Conservation (phyloP, 64 coral and sea anemone species). For the Actinia equina region DNA sequence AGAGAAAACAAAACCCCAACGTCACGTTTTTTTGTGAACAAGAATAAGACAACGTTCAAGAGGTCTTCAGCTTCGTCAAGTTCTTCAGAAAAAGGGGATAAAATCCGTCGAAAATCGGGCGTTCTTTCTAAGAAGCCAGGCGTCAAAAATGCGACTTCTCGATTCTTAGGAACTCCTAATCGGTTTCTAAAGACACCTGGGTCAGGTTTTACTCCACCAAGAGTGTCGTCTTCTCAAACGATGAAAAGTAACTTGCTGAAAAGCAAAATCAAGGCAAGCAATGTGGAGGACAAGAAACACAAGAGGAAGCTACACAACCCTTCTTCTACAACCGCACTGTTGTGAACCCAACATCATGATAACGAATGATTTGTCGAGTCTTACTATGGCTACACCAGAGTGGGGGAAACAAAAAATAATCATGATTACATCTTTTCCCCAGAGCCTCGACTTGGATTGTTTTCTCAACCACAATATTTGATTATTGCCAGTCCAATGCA, state of each 20-base stretch:
- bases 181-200: conserved; percentile 16
- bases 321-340: background rate
- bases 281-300: background rate
- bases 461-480: too few relatives aligned
- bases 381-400: too few relatives aligned
- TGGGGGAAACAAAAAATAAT: too few relatives aligned
- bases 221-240: background rate
- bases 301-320: conserved; percentile 30
- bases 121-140: conserved; percentile 23
- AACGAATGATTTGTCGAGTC: background rate
- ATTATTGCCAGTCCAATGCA: too few relatives aligned
- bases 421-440: too few relatives aligned
- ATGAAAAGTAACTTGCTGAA: background rate
- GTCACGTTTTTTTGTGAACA: background rate
- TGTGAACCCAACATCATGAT: background rate
- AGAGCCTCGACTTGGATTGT: too few relatives aligned
- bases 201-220: conserved; percentile 10
- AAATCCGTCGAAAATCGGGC: conserved; percentile 1
- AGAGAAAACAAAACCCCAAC: background rate
- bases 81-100: background rate
- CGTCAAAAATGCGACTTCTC: background rate
- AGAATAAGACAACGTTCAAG: background rate
- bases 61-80: background rate
- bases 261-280: background rate
- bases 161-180: background rate